These are phyloP conservation scores for Incurvaria masculella DNA, from an alignment of 2,888 invertebrate species.

Conservation along the genomic window DNA sequence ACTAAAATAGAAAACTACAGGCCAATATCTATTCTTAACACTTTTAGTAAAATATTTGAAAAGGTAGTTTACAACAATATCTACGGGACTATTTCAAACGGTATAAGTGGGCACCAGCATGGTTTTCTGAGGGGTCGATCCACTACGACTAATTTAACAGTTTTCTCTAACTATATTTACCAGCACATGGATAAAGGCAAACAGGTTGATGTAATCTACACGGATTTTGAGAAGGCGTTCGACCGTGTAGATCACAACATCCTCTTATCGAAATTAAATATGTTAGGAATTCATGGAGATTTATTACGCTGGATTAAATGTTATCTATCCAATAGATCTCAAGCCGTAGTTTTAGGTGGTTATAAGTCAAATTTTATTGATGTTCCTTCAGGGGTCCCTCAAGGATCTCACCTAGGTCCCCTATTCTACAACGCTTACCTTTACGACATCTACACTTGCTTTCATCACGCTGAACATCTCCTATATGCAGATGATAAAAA, in stretches of 20 bases:
- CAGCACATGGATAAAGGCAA: neutral
- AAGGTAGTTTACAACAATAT: neutral
- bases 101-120: neutral
- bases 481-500: neutral
- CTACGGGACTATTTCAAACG: neutral
- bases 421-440: neutral
- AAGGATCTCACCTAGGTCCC: neutral
- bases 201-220: conserved; percentile 10
- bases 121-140: neutral
- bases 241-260: too few species aligned
- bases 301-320: neutral
- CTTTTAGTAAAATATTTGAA: neutral
- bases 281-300: neutral
- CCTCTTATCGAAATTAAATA: too few species aligned
- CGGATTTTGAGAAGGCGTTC: conserved; percentile 10
- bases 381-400: neutral
- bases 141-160: neutral
- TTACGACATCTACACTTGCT: neutral
- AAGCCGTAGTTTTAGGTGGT: neutral
- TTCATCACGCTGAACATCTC: neutral
- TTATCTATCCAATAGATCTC: conserved; percentile 1
- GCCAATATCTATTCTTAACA: neutral
- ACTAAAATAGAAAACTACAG: too few species aligned
- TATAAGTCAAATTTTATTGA: too few species aligned
- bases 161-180: neutral